Evolutionary conservation across 2,797 vertebrate genomes (phyloP).

Genomic region (Mormyrus hasselquistii): DNA sequence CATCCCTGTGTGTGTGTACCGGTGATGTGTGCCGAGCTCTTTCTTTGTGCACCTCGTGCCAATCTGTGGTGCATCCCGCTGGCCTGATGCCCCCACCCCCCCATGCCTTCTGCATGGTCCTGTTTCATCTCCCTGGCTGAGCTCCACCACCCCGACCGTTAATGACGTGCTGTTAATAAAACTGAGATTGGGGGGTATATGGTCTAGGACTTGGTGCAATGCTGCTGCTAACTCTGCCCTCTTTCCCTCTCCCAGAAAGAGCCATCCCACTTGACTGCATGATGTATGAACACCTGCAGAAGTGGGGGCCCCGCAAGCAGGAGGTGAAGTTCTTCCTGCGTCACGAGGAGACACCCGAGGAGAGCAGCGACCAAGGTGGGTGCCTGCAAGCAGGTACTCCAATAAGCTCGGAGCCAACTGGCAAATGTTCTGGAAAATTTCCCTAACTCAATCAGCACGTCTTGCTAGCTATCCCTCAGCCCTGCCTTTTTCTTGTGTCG

Average conservation of each 20-base stretch:
- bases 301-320: slow-evolving; percentile 93
- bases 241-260: slow-evolving; percentile 64
- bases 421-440: not conserved
- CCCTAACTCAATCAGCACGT: not conserved
- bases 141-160: not conserved
- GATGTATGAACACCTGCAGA: slow-evolving; percentile 98
- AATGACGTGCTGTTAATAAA: not conserved
- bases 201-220: not conserved
- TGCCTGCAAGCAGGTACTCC: slow-evolving; percentile 72
- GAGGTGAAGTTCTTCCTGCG: slow-evolving; percentile 97
- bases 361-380: slow-evolving; percentile 38
- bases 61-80: slow-evolving; percentile 4
- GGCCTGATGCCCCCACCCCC: not conserved
- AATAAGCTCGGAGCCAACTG: not conserved
- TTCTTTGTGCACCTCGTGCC: not conserved
- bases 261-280: slow-evolving; percentile 92
- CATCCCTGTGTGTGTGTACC: not conserved
- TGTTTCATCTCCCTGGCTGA: slow-evolving; percentile 5
- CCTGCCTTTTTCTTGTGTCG: not conserved
- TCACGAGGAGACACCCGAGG: slow-evolving; percentile 82
- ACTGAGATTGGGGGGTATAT: not conserved
- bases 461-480: not conserved
- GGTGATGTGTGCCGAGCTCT: not conserved
- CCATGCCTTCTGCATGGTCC: not conserved
- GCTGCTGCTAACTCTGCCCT: not conserved